Percentiles rank a stretch among this genome's conserved stretches.
These are phyloP conservation scores for Lathamus discolor DNA, from an alignment of 2,113 vertebrate genomes.

Conservation along the genomic window DNA sequence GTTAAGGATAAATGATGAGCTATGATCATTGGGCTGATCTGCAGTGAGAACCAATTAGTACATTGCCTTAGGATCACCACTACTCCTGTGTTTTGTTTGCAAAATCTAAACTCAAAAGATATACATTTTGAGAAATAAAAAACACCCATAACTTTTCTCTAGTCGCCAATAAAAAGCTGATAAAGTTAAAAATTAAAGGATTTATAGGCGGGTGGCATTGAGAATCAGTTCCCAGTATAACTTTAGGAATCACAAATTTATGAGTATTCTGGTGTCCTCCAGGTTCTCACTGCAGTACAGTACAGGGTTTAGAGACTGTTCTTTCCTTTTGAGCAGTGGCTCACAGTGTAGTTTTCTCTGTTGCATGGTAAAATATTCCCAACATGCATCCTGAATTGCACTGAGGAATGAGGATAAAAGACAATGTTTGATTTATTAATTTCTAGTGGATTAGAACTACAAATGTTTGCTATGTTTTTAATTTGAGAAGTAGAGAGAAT, in stretches of 20 bases:
- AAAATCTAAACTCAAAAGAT: not conserved
- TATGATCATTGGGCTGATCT: not conserved
- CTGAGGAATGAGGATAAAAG: slow-evolving; percentile 76
- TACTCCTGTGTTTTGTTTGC: not conserved
- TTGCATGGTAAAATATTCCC: slow-evolving; percentile 69
- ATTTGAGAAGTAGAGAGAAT: slow-evolving; percentile 80
- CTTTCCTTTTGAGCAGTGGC: slow-evolving; percentile 30
- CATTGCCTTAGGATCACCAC: not conserved
- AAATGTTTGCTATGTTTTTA: slow-evolving; percentile 84
- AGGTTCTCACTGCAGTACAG: not conserved
- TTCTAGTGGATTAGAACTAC: slow-evolving; percentile 82
- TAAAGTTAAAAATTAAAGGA: not conserved
- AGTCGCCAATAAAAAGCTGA: slow-evolving; percentile 36
- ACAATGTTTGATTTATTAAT: slow-evolving; percentile 82
- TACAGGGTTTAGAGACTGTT: slow-evolving; percentile 14
- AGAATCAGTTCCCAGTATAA: slow-evolving; percentile 20
- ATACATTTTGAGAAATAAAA: not conserved
- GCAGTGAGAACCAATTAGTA: not conserved
- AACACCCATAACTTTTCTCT: not conserved
- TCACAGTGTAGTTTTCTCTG: slow-evolving; percentile 33
- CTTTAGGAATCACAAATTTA: slow-evolving; percentile 5
- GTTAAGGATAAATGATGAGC: not conserved
- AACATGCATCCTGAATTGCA: slow-evolving; percentile 67
- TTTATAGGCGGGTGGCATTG: slow-evolving; percentile 31
- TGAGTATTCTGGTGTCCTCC: not conserved